phyloP scores from a whole-genome alignment of 2,888 invertebrate genomes.

The Eupithecia centaureata region DNA sequence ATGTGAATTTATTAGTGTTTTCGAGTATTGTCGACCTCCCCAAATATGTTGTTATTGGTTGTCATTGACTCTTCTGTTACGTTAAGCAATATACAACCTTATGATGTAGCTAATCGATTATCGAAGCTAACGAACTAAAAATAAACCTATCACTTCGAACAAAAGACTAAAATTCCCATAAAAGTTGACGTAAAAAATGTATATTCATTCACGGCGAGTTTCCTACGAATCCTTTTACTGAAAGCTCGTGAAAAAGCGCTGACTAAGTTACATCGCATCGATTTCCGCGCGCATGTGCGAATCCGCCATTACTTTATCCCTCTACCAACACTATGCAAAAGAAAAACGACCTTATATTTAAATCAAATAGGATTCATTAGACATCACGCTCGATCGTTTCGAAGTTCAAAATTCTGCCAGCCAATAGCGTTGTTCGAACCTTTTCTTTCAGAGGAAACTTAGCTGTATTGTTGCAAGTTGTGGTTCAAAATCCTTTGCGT shows the following conservation, averaged over 20 bases:
- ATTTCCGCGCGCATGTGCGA: conserved; percentile 79
- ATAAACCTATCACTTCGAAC: conserved; percentile 9
- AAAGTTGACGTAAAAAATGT: conserved; percentile 26
- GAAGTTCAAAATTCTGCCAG: background rate
- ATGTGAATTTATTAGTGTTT: no score
- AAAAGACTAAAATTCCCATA: conserved; percentile 8
- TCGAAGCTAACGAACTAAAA: background rate
- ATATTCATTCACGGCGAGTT: conserved; percentile 18
- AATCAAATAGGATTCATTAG: background rate
- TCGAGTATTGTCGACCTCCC: background rate
- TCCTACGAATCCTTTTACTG: conserved; percentile 30
- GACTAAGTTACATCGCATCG: conserved; percentile 55
- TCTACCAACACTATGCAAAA: background rate
- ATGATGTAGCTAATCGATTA: background rate
- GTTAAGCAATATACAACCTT: background rate
- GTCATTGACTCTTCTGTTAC: background rate
- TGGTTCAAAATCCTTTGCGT: background rate
- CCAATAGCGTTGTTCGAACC: background rate
- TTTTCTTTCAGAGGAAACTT: background rate
- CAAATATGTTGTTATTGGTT: background rate
- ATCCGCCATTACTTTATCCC: conserved; percentile 27
- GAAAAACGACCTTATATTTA: conserved; percentile 9
- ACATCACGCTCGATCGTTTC: background rate
- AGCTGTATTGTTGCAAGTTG: background rate
- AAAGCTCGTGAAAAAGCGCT: conserved; percentile 40